Conservation (phyloP, 2,113 vertebrate genomes). For the Myrmecobius fasciatus region DNA sequence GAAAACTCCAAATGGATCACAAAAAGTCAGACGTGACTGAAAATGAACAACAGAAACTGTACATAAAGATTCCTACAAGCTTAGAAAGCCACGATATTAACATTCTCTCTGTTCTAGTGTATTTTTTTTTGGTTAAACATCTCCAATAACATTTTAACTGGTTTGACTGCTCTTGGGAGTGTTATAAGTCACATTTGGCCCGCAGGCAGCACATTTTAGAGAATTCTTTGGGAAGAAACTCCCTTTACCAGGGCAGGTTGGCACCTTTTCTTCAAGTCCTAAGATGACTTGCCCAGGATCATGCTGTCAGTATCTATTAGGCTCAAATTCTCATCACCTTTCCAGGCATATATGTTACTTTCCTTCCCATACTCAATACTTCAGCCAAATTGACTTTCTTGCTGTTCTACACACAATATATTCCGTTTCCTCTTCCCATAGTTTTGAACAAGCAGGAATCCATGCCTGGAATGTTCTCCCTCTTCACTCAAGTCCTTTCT, state of each 20-base stretch:
- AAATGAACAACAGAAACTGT: background rate
- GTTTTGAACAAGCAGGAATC: background rate
- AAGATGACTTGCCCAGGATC: background rate
- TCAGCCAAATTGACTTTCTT: background rate
- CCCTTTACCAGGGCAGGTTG: background rate
- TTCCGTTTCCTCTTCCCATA: background rate
- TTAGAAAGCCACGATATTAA: background rate
- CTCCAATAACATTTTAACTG: background rate
- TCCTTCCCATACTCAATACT: background rate
- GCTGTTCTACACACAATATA: background rate
- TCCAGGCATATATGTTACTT: background rate
- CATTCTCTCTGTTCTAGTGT: background rate
- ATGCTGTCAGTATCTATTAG: background rate
- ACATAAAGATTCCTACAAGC: background rate
- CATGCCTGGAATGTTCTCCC: background rate
- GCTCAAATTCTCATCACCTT: background rate
- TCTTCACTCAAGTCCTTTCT: background rate
- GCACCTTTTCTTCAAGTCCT: background rate
- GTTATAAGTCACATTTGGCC: background rate
- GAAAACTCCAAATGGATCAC: background rate
- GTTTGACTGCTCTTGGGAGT: background rate
- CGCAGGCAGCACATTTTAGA: background rate
- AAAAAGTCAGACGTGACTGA: background rate
- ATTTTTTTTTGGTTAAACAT: background rate
- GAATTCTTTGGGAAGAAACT: background rate